phyloP scores from a whole-genome alignment of 1,140 invertebrate genomes.

The Halyomorpha halys region DNA sequence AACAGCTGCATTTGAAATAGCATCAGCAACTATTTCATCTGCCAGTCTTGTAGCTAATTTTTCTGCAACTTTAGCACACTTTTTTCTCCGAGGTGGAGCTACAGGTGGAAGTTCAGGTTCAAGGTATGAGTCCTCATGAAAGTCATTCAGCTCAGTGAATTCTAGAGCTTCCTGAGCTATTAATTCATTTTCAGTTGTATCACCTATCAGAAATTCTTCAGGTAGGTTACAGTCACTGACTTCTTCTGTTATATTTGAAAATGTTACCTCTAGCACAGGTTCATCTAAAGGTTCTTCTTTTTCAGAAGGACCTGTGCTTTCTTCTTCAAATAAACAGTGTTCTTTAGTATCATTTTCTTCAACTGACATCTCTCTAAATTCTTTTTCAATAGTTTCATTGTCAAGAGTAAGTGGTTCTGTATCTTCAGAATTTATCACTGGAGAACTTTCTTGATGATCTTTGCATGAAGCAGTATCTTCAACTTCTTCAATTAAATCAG shows the following conservation, averaged over 20 bases:
- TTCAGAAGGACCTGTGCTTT: background rate
- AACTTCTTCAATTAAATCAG: too few species aligned
- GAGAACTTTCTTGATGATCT: too few species aligned
- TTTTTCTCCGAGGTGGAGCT: slow-evolving; percentile 24
- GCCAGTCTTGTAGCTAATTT: slow-evolving; percentile 23
- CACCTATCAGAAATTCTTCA: slow-evolving; percentile 10
- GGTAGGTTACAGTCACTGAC: background rate
- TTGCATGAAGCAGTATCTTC: too few species aligned
- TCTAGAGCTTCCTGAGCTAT: slow-evolving; percentile 20
- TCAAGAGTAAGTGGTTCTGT: too few species aligned
- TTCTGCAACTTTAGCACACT: slow-evolving; percentile 23
- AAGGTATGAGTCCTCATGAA: background rate
- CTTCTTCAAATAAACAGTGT: slow-evolving; percentile 13
- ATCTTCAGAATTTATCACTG: too few species aligned
- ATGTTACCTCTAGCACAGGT: background rate
- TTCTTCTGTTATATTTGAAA: background rate
- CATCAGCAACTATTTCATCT: slow-evolving; percentile 24
- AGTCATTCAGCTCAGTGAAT: slow-evolving; percentile 17
- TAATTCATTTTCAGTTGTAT: slow-evolving; percentile 13
- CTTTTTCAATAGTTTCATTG: too few species aligned
- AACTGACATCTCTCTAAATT: background rate
- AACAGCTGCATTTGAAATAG: slow-evolving; percentile 4
- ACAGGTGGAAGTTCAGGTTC: slow-evolving; percentile 9
- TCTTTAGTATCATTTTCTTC: background rate
- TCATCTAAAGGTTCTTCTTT: background rate